Conservation (phyloP, 1,140 invertebrate species). For the Penaeus chinensis region DNA sequence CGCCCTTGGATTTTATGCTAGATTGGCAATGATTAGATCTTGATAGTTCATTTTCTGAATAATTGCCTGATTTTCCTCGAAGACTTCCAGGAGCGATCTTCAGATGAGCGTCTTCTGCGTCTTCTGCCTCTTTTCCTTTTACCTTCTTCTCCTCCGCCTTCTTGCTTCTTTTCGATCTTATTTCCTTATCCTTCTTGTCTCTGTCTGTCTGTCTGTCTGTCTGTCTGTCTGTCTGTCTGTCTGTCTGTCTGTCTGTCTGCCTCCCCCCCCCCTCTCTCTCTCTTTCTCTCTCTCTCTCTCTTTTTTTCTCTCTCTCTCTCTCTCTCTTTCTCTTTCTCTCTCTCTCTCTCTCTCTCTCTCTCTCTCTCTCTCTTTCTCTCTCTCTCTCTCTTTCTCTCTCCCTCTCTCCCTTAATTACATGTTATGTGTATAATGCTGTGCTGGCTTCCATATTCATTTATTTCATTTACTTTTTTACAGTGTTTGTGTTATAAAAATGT, state of each 20-base stretch:
- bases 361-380: background rate
- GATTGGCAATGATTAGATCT: slow-evolving; percentile 44
- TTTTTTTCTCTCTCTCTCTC: background rate
- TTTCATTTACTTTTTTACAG: too few species aligned
- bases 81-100: background rate
- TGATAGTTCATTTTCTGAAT: slow-evolving; percentile 45
- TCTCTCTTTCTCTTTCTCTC: background rate
- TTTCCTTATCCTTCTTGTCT: background rate
- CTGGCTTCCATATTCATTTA: too few species aligned
- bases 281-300: background rate
- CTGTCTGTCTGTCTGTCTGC: background rate
- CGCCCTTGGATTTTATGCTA: slow-evolving; percentile 35
- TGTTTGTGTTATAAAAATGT: too few species aligned
- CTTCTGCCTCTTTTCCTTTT: background rate
- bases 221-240: background rate
- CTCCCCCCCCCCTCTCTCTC: too few species aligned
- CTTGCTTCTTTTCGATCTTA: background rate
- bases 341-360: background rate
- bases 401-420: too few species aligned
- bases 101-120: background rate
- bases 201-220: background rate
- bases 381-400: background rate
- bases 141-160: background rate
- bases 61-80: slow-evolving; percentile 39
- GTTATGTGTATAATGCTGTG: too few species aligned